These are phyloP conservation scores for Pseudomyrmex pallidus DNA, from an alignment of 1,140 invertebrate species.

Conservation along the genomic window DNA sequence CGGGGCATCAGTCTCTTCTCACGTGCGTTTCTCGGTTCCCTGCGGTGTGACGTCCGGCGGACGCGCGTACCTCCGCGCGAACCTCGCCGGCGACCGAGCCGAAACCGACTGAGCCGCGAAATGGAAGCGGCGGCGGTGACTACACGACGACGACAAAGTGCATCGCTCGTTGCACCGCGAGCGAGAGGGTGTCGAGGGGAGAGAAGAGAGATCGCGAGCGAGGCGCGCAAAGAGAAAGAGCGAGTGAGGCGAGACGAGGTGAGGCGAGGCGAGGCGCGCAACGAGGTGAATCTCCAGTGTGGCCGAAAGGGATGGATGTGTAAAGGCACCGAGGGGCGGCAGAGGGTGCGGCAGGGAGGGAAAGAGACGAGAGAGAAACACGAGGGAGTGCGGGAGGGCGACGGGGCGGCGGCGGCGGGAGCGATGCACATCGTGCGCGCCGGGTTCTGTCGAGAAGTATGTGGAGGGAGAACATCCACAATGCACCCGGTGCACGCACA, in stretches of 20 bases:
- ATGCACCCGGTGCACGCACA: slow-evolving; percentile 71
- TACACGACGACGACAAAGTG: slow-evolving; percentile 62
- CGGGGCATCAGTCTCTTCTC: background rate
- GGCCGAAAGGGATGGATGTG: slow-evolving; percentile 68
- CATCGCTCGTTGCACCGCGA: slow-evolving; percentile 71
- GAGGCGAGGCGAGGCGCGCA: slow-evolving; percentile 60
- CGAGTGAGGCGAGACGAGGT: slow-evolving; percentile 21
- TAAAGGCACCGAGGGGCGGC: slow-evolving; percentile 41
- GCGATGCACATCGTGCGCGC: slow-evolving; percentile 35
- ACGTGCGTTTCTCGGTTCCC: background rate
- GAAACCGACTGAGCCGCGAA: slow-evolving; percentile 74
- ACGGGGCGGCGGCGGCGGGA: slow-evolving; percentile 22
- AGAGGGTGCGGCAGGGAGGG: slow-evolving; percentile 2
- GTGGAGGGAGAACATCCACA: slow-evolving; percentile 69
- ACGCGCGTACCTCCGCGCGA: slow-evolving; percentile 19
- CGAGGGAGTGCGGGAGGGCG: background rate
- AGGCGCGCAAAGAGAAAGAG: slow-evolving; percentile 50
- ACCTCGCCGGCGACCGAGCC: slow-evolving; percentile 71
- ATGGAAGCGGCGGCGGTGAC: slow-evolving; percentile 73
- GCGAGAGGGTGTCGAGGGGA: slow-evolving; percentile 51
- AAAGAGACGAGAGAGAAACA: slow-evolving; percentile 4
- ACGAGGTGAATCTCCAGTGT: slow-evolving; percentile 68
- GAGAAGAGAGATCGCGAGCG: slow-evolving; percentile 37
- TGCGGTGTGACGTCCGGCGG: slow-evolving; percentile 1
- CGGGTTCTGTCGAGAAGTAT: slow-evolving; percentile 34